Base-by-base conservation (phyloP, 2,113 vertebrate species). In the Cepphus grylle region DNA sequence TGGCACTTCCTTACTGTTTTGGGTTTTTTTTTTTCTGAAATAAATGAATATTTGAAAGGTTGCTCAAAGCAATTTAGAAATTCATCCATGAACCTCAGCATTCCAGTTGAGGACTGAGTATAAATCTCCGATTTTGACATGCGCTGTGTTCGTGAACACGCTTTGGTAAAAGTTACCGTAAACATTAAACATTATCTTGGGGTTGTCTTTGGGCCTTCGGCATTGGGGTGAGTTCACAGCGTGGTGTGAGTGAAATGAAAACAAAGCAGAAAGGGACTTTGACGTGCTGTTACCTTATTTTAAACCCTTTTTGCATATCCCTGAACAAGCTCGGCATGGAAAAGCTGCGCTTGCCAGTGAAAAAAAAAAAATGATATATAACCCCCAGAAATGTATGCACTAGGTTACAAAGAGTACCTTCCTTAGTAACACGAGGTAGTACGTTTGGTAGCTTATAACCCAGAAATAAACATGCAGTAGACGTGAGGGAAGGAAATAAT, bases 401-500 rank as follows among this genome's bases (percentile, higher is more conserved):
- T 66, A 29, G 34, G 53, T 26, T 45, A 38, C 20, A 72, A 59
- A 53, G 16, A 72, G 21, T 43, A 18, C 11, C 12, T 71, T 56
- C 58, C 9, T 70, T 42, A 13, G 25, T 74, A 43, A 36, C 49
- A 50, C 29, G 6, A 11, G 69, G 38, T 18, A n/a, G 67, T 52
- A 7, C 27, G 52, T 58, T 85, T 30, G 49, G 76, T 69, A 70
- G 58, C 43, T 93, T 16, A 50, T 81, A 86, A 74, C 71, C 56
- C 18, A 66, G 62, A 63, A 79, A 55, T 81, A 72, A 84, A 67
- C 40, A 72, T 20, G 29, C 29, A 58, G 38, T 25, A 65, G 56
- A 36, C 45, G 59, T 26, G 34, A 32, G 45, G 81, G 86, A 82
- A 88, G 86, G 92, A 85, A 94, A 85, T 80, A 34, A 8, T 30